Base-by-base conservation (phyloP, 2,888 invertebrate species). In the Bombyx huttoni region DNA sequence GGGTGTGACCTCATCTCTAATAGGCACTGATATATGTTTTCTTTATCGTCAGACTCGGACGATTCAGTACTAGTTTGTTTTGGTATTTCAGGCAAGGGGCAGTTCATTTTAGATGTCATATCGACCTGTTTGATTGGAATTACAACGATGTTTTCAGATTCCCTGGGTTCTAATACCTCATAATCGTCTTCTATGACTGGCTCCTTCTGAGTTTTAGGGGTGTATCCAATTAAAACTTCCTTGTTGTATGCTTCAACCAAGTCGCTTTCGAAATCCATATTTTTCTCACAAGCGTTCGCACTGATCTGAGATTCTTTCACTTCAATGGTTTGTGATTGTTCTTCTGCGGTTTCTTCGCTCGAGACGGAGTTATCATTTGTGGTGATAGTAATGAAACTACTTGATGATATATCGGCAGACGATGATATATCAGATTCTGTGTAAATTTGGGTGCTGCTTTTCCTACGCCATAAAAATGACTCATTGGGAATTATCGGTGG, bases 401-500 rank as follows among this genome's bases (percentile, higher is more conserved):
- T 5, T 8, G 40, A 10, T 8, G 40, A 85, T 12, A 78, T 68
- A 53, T 76, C 78, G 49, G 85, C 87, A 13, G 77, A 73, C 50
- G 61, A 13, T 10, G 75, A 70, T 59, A 74, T 83, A 51, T 85
- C 87, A 47, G 72, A 68, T 49, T 88, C 88, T 1, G 78, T 77
- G 62, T 83, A 85, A 58, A 81, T 75, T 64, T 81, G 83, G 48
- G 76, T 75, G 56, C 63, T 75, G 59, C 81, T 84, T 73, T 87
- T 91, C 55, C 87, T 73, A 53, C 91, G 89, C 90, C 92, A 92
- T 46, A 93, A 75, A 73, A 93, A 93, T 6, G 93, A 93, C 58
- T 88, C 89, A 65, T 93, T 93, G 1, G 92, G 92, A 61, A 90
- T 84, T 52, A 91, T 83, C 12, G 69, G 73, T 14, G 81, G 64